These are phyloP conservation scores for Dryocosmus kuriphilus DNA, from an alignment of 2,888 invertebrate species.

Conservation along the genomic window DNA sequence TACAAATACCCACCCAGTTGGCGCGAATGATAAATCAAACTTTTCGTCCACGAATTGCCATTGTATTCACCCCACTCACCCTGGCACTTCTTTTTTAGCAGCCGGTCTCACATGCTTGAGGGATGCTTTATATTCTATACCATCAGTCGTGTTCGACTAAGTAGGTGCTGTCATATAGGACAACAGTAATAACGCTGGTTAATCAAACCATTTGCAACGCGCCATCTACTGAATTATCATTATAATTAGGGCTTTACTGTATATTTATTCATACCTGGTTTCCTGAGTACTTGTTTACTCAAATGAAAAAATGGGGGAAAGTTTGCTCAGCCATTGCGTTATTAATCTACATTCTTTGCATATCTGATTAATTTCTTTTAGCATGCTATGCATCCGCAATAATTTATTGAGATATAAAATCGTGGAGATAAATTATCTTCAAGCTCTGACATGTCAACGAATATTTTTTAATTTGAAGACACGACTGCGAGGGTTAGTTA, in stretches of 20 bases:
- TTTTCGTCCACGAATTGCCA: slow-evolving; percentile 72
- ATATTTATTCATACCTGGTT: slow-evolving; percentile 18
- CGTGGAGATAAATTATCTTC: neutral
- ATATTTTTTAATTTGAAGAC: neutral
- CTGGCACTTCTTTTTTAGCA: slow-evolving; percentile 48
- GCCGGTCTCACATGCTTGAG: slow-evolving; percentile 52
- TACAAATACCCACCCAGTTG: slow-evolving; percentile 72
- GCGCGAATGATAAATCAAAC: slow-evolving; percentile 76
- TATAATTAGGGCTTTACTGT: slow-evolving; percentile 5
- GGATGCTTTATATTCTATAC: slow-evolving; percentile 52
- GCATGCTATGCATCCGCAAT: neutral
- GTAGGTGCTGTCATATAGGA: slow-evolving; percentile 53
- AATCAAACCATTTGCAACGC: slow-evolving; percentile 49
- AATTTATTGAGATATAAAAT: neutral
- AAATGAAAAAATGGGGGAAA: neutral
- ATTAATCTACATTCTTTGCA: neutral
- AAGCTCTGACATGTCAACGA: neutral
- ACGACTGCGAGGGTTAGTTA: neutral
- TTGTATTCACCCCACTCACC: slow-evolving; percentile 68
- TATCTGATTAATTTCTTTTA: neutral
- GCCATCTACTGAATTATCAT: slow-evolving; percentile 49
- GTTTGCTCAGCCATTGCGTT: neutral
- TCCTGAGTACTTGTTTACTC: slow-evolving; percentile 16
- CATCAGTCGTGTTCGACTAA: slow-evolving; percentile 49
- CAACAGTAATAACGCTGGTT: slow-evolving; percentile 45